Percentiles rank a stretch among this genome's conserved stretches.
Evolutionary conservation across 2,797 vertebrate genomes (phyloP).

Genomic region (Mormyrops attenuatus): DNA sequence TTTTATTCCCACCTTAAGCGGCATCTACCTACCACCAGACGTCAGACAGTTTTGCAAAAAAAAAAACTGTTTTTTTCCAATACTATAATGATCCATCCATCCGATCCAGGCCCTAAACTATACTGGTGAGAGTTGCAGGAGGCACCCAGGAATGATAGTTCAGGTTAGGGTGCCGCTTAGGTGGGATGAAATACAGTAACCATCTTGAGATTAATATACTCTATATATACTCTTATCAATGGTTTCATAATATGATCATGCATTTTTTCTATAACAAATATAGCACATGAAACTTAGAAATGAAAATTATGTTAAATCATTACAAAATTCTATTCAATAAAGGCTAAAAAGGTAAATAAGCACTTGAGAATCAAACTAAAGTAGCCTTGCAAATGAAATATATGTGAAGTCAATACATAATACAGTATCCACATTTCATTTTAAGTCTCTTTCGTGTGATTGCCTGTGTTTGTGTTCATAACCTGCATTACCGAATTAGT

Average conservation of each 20-base stretch:
- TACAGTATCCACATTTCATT: not conserved
- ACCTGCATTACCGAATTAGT: not conserved
- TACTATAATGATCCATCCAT: not conserved
- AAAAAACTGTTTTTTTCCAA: not conserved
- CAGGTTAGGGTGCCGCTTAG: not conserved
- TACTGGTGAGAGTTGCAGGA: not conserved
- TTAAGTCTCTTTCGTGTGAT: not conserved
- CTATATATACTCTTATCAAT: not conserved
- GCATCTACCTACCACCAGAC: not conserved
- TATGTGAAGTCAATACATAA: not conserved
- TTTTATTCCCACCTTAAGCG: not conserved
- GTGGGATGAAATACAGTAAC: not conserved
- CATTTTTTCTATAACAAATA: not conserved
- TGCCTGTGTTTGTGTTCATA: not conserved
- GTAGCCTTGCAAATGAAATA: not conserved
- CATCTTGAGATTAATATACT: not conserved
- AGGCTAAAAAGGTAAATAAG: not conserved
- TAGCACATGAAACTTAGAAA: not conserved
- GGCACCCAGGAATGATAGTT: not conserved
- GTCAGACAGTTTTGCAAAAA: not conserved
- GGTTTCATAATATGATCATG: not conserved
- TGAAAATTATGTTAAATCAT: not conserved
- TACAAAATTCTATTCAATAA: not conserved
- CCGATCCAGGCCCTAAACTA: not conserved
- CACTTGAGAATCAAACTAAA: not conserved